phyloP scores from a whole-genome alignment of 2,888 invertebrate species.

The Hemistola chrysoprasaria region DNA sequence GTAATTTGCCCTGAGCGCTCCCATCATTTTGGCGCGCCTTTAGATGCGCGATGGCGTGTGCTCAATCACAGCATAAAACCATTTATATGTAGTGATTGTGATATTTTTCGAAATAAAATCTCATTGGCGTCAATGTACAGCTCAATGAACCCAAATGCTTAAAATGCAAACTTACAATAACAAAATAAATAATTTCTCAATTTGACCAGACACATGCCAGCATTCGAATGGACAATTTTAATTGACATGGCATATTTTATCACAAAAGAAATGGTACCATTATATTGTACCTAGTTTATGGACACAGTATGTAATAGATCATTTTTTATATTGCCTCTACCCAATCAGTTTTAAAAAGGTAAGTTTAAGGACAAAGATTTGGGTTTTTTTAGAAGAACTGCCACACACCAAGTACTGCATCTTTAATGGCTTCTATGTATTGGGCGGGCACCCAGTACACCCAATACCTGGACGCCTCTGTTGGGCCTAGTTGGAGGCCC shows the following conservation, averaged over 20 bases:
- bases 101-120: too few relatives aligned
- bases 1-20: too few relatives aligned
- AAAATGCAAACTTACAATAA: slow-evolving; percentile 71
- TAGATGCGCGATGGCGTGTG: too few relatives aligned
- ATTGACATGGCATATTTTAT: slow-evolving; percentile 78
- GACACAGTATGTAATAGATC: slow-evolving; percentile 49
- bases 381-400: slow-evolving; percentile 84
- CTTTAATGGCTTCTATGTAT: slow-evolving; percentile 94
- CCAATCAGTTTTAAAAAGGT: slow-evolving; percentile 60
- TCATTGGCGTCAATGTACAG: slow-evolving; percentile 55
- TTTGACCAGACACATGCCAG: slow-evolving; percentile 76
- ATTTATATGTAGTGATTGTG: too few relatives aligned
- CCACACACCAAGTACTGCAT: slow-evolving; percentile 94
- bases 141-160: slow-evolving; percentile 63
- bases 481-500: slow-evolving; percentile 94
- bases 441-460: slow-evolving; percentile 97
- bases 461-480: slow-evolving; percentile 96
- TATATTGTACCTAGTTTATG: slow-evolving; percentile 58
- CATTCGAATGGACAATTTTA: slow-evolving; percentile 73
- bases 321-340: slow-evolving; percentile 70
- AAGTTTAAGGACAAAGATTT: slow-evolving; percentile 48
- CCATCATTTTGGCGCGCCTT: too few relatives aligned
- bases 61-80: too few relatives aligned
- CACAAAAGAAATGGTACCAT: slow-evolving; percentile 69
- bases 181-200: slow-evolving; percentile 70